Conservation (phyloP, 35 echinoderm and acorn worm species). For the Ophiothrix spiculata region DNA sequence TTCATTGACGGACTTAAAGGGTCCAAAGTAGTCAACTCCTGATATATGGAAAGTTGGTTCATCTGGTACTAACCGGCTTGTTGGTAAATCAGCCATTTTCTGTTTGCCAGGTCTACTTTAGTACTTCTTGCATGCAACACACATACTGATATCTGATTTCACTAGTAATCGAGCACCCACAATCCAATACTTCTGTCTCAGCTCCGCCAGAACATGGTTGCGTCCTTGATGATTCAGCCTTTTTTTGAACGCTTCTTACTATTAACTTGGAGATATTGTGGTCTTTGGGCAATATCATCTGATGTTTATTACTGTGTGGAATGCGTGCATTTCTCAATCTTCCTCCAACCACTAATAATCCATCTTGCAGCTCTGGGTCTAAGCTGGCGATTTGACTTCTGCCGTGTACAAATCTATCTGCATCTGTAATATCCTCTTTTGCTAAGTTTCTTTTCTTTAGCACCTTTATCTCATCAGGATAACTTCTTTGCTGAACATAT, state of each 20-base stretch:
- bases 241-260: background rate
- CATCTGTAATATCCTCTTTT: background rate
- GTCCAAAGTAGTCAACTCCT: constrained; percentile 41
- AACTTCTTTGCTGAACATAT: no score
- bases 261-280: background rate
- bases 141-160: background rate
- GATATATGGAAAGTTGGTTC: constrained; percentile 23
- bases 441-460: background rate
- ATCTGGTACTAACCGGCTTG: constrained; percentile 7
- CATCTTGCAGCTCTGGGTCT: constrained; percentile 7
- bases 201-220: constrained; percentile 30
- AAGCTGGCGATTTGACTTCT: background rate
- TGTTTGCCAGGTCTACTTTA: constrained; percentile 1
- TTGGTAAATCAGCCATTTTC: constrained; percentile 52
- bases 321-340: constrained; percentile 4
- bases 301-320: background rate
- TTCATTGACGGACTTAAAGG: background rate
- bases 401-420: background rate
- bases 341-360: background rate
- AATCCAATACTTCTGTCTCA: constrained; percentile 32
- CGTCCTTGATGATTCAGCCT: constrained; percentile 38
- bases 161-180: background rate
- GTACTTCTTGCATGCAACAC: constrained; percentile 13
- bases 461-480: no score
- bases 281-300: background rate